phyloP scores from a whole-genome alignment of 2,888 invertebrate species.

The Mactromeris polynyma region DNA sequence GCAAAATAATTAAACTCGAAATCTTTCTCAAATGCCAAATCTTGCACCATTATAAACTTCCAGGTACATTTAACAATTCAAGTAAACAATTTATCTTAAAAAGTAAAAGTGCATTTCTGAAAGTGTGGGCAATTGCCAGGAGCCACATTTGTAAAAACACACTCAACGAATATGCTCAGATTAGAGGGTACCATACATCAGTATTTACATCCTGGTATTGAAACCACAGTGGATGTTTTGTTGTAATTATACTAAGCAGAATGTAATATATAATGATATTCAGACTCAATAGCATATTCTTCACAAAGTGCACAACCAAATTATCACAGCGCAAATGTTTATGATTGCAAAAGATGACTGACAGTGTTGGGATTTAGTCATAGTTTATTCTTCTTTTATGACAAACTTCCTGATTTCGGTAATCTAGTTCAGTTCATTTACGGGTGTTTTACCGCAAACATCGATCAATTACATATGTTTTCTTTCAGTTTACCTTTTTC shows the following conservation, averaged over 20 bases:
- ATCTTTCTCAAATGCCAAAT: neutral
- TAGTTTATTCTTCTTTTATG: neutral
- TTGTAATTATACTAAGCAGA: too few species aligned
- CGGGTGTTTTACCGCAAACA: slow-evolving; percentile 8
- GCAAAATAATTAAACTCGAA: slow-evolving; percentile 1
- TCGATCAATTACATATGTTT: slow-evolving; percentile 43
- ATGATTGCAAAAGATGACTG: neutral
- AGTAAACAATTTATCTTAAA: neutral
- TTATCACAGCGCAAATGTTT: neutral
- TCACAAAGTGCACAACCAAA: neutral
- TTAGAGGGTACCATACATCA: too few species aligned
- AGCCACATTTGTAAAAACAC: neutral
- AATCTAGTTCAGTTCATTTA: slow-evolving; percentile 6
- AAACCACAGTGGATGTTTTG: too few species aligned
- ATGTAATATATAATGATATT: neutral
- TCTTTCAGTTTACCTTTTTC: slow-evolving; percentile 31
- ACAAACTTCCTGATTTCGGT: neutral
- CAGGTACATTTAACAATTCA: neutral
- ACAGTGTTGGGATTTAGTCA: neutral
- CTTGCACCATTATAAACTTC: neutral
- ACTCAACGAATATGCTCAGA: too few species aligned
- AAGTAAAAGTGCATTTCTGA: neutral
- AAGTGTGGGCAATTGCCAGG: neutral
- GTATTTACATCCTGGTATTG: too few species aligned
- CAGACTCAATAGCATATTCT: neutral